Evolutionary conservation across 2,113 vertebrate genomes (phyloP), one percentile per base, ranked within the genome.

Genomic region (Balaeniceps rex): DNA sequence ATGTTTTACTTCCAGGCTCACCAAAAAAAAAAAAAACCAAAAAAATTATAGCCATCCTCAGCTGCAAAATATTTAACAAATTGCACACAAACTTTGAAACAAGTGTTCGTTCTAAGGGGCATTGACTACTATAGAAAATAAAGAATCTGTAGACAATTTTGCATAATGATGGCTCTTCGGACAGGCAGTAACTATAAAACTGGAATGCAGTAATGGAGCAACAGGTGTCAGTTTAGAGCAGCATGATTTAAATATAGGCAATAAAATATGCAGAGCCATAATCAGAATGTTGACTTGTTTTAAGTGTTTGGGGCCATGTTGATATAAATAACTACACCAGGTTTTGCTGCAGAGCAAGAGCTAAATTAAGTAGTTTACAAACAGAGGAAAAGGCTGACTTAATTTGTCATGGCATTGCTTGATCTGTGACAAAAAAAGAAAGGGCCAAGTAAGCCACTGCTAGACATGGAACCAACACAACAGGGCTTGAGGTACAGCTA

Each of bases 191-290:
- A 79, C 42, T 89, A 51, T 91, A 36, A 64, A 91, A 82, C n/a
- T 36, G 15, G 21, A 60, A 89, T 34, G 60, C 0, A 2, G 49
- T 49, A 79, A 47, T 2, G 4, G 34, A 94, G 21, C 47, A 94
- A 83, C 81, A 96, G 89, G 89, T 95, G 89, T 36, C 4, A 3
- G 6, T 89, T 88, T 57, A 94, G 34, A 94, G n/a, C 44, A 79
- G 28, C 2, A 3, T 36, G 51, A 87, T 84, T 87, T 87, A 93
- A 94, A 57, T 61, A 76, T 34, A 82, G 36, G 57, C 86, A 97
- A 92, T 94, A 97, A 96, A 90, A 95, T 95, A 97, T 94, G 72
- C 92, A 94, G 76, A 97, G 69, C 57, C 61, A 76, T 92, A 96
- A 94, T 92, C 88, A 96, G 61, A 94, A 94, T 84, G 92, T 84